A percentile compares a stretch with the other conserved stretches of the same genome.
Evolutionary conservation across 2,113 vertebrate genomes (phyloP).

Genomic region (Candoia aspera): DNA sequence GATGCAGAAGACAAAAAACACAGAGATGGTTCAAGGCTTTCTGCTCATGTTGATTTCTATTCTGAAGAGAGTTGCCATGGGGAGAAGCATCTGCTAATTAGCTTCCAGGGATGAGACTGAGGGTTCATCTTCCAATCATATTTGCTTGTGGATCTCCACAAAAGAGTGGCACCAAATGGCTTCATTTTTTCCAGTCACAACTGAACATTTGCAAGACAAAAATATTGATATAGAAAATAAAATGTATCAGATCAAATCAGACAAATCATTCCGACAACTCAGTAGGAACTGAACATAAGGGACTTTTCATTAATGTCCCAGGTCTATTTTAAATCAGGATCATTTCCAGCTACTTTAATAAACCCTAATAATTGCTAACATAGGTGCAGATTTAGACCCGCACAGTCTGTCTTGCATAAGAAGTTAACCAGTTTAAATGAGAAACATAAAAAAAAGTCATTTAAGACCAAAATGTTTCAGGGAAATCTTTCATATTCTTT

Average conservation of each 20-base stretch:
- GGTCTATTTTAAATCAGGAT: neutral
- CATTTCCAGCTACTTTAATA: neutral
- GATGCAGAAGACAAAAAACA: neutral
- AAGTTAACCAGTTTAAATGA: neutral
- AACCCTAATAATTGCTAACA: neutral
- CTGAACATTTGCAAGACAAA: neutral
- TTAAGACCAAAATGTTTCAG: neutral
- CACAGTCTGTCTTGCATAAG: neutral
- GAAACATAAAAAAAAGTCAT: neutral
- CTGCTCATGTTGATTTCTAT: neutral
- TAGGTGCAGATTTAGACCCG: neutral
- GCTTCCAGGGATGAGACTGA: neutral
- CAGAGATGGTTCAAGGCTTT: neutral
- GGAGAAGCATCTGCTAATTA: neutral
- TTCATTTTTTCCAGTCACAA: neutral
- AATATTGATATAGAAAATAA: neutral
- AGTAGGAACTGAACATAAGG: neutral
- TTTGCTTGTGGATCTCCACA: neutral
- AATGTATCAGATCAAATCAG: neutral
- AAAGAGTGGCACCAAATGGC: neutral
- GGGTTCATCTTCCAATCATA: neutral
- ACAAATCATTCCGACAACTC: neutral
- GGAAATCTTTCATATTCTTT: neutral
- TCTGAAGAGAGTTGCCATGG: neutral
- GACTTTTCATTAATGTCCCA: neutral